phyloP scores from a whole-genome alignment of 1,140 invertebrate genomes.

The Drosophila pseudoananassae region DNA sequence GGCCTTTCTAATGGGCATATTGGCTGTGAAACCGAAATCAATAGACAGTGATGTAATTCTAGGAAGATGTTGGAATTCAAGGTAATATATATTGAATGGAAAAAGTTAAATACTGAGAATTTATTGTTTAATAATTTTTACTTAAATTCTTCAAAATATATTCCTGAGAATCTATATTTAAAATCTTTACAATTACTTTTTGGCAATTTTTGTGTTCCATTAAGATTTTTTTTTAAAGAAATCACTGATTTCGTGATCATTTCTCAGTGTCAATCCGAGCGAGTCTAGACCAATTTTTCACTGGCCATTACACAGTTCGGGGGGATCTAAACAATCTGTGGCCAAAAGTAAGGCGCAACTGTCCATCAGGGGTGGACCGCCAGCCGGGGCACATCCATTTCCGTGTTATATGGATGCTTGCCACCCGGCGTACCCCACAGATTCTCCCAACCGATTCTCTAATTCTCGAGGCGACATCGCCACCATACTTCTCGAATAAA shows the following conservation, averaged over 20 bases:
- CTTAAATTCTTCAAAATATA: neutral
- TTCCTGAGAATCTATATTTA: neutral
- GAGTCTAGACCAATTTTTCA: slow-evolving; percentile 42
- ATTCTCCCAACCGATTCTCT: slow-evolving; percentile 26
- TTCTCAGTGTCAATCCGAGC: slow-evolving; percentile 29
- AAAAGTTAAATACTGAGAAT: neutral
- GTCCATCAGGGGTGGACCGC: slow-evolving; percentile 42
- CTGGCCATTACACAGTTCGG: slow-evolving; percentile 48
- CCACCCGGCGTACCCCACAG: slow-evolving; percentile 10
- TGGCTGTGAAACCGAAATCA: neutral
- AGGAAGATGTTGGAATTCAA: neutral
- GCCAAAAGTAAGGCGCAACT: slow-evolving; percentile 69
- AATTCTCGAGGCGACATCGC: slow-evolving; percentile 21
- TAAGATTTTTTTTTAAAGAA: neutral
- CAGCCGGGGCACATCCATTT: slow-evolving; percentile 41
- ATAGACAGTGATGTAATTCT: neutral
- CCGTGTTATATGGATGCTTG: slow-evolving; percentile 43
- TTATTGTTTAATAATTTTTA: neutral
- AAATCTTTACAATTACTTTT: neutral
- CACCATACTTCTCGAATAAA: slow-evolving; percentile 49
- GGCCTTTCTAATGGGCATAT: neutral
- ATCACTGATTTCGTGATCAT: slow-evolving; percentile 22
- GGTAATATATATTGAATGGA: neutral
- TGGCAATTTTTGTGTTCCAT: neutral
- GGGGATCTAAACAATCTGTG: slow-evolving; percentile 30